phyloP scores from a whole-genome alignment of 2,113 vertebrate species.

The Ctenomys sociabilis region DNA sequence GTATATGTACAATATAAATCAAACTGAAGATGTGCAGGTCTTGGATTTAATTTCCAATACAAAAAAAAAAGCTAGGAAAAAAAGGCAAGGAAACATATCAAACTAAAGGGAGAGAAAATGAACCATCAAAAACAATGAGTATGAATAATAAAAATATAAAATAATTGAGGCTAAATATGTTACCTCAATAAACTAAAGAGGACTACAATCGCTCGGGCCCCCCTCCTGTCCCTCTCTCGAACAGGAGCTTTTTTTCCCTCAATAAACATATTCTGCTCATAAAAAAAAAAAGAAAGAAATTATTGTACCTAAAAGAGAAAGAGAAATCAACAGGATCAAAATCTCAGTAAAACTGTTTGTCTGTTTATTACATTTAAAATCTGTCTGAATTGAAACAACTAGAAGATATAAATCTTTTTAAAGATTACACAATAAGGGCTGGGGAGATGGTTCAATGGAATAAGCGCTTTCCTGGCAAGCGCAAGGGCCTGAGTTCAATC shows the following conservation, averaged over 20 bases:
- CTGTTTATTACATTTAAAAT: neutral
- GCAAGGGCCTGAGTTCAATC: too few relatives aligned
- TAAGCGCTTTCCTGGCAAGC: too few relatives aligned
- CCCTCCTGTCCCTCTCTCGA: too few relatives aligned
- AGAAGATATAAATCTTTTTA: constrained; percentile 15
- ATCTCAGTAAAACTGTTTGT: neutral
- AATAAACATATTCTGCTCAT: too few relatives aligned
- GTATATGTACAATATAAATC: too few relatives aligned
- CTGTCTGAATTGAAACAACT: neutral
- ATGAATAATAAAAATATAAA: neutral
- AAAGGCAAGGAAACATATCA: neutral
- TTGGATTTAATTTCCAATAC: neutral
- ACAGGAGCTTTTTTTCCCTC: too few relatives aligned
- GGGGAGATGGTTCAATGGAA: too few relatives aligned
- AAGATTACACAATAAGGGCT: too few relatives aligned
- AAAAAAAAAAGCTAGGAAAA: too few relatives aligned
- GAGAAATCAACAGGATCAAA: neutral
- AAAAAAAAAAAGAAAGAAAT: too few relatives aligned
- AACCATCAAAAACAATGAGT: neutral
- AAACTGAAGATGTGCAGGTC: neutral
- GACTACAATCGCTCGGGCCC: too few relatives aligned
- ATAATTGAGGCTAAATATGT: too few relatives aligned
- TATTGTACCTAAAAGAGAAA: neutral
- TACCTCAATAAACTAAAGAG: neutral
- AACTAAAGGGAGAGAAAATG: neutral